Base-by-base conservation (phyloP, 2,797 vertebrate genomes). In the Hyperoplus lanceolatus region DNA sequence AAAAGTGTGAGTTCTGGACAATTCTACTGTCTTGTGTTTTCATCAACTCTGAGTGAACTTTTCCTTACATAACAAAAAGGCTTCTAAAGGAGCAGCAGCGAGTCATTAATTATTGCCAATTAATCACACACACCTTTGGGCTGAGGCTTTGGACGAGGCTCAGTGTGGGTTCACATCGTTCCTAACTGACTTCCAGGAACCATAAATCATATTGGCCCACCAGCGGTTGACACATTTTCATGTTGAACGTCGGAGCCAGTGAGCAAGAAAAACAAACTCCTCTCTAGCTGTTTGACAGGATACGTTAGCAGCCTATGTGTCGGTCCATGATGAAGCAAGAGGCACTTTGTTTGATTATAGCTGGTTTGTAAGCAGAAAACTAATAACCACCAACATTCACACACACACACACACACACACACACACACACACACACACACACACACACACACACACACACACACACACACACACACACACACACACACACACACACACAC, bases 211-310 rank as follows among this genome's bases (percentile, higher is more conserved):
- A 56, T 21, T 58, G 8, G 60, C 53, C 60, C 42, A 70, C 63
- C 55, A 59, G 63, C 59, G 56, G 76, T 49, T 67, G 16, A 45
- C 41, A 65, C 54, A 38, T 61, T 75, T 85, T 69, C 71, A 82
- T 61, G 58, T 64, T 57, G 42, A 73, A 56, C 50, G 64, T 80
- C 59, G 38, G 46, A 76, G 16, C 50, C 76, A 56, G 58, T 70
- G 66, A 84, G 63, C 42, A 81, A 79, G 65, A 85, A 80, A 70
- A 88, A 82, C 60, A 89, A 89, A 86, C 78, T 45, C 36, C 38
- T 29, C 62, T 70, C 69, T 41, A 46, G 39, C 53, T 55, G 75
- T 75, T 82, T 77, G 80, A 87, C 80, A 84, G 67, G 58, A 71
- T 29, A 29, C 13, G 39, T 78, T 73, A 73, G 70, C 77, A 64